Evolutionary conservation across 2,888 invertebrate genomes (phyloP), one percentile per base, ranked within the genome.

Genomic region (Tholera decimalis): DNA sequence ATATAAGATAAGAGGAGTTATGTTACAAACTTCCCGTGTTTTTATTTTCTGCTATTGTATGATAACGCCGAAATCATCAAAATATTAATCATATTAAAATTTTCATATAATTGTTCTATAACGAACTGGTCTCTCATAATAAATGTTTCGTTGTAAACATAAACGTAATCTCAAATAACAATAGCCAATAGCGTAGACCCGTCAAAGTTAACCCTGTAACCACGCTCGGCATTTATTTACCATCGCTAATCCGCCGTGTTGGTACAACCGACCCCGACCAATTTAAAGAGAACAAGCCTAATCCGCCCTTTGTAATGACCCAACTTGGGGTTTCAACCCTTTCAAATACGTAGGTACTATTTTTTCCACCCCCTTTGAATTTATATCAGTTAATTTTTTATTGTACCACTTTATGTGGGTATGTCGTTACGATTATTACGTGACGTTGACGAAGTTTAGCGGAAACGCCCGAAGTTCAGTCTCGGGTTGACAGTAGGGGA

Each of bases 251-350:
- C 88, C 84, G 67, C 67, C 82, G 70, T 79, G 80, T 82, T 78
- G 85, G 83, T 85, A 77, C 60, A 72, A 63, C 77, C 76, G 83
- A 64, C 77, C 77, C 76, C 73, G 71, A 82, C 83, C 87, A 87
- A 88, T 89, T 89, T 88, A 80, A 86, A 87, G 87, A 73, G 84
- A 86, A 86, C 88, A 84, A 80, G 82, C 82, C 79, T 89, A 89
- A 89, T 86, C 88, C 85, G 71, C 72, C 85, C 85, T 85, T 87
- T 85, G 83, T 89, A 88, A 90, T 87, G 84, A 80, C 69, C 81
- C 76, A 83, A 88, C 83, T 87, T 87, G 69, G 76, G 72, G 69
- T 70, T 72, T 54, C 47, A 79, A 83, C 83, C 85, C 87, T 85
- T 85, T 82, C 70, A 71, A 61, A 68, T 64, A 55, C 33, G 49